Evolutionary conservation across 2,888 invertebrate genomes (phyloP).

Genomic region (Yponomeuta evonymella): DNA sequence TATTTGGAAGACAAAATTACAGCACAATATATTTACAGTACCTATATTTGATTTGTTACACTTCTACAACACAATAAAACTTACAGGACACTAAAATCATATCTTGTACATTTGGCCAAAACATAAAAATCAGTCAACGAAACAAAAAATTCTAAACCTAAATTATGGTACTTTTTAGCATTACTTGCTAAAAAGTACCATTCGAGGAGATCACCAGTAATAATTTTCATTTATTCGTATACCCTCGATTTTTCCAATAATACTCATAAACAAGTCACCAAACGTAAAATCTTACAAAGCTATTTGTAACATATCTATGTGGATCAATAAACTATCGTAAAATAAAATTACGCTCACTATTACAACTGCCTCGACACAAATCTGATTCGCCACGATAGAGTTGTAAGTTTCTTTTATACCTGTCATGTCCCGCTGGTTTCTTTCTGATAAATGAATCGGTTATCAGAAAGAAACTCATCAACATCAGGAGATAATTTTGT

Average conservation of each 20-base stretch:
- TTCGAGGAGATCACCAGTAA: conserved; percentile 49
- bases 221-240: conserved; percentile 13
- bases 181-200: conserved; percentile 33
- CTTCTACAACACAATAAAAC: neutral
- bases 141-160: neutral
- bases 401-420: too few species aligned
- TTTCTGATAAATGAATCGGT: too few species aligned
- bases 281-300: too few species aligned
- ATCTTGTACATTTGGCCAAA: conserved; percentile 14
- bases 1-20: conserved; percentile 12
- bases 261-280: conserved; percentile 28
- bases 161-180: too few species aligned
- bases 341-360: too few species aligned
- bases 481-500: too few species aligned
- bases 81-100: neutral
- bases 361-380: too few species aligned
- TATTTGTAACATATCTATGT: too few species aligned
- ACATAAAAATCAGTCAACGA: conserved; percentile 18
- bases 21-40: conserved; percentile 16
- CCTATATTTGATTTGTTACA: conserved; percentile 3
- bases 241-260: conserved; percentile 28
- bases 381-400: too few species aligned
- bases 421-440: too few species aligned
- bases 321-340: too few species aligned
- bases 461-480: too few species aligned